phyloP scores from a whole-genome alignment of 2,113 vertebrate genomes.

The Donacobius atricapilla region DNA sequence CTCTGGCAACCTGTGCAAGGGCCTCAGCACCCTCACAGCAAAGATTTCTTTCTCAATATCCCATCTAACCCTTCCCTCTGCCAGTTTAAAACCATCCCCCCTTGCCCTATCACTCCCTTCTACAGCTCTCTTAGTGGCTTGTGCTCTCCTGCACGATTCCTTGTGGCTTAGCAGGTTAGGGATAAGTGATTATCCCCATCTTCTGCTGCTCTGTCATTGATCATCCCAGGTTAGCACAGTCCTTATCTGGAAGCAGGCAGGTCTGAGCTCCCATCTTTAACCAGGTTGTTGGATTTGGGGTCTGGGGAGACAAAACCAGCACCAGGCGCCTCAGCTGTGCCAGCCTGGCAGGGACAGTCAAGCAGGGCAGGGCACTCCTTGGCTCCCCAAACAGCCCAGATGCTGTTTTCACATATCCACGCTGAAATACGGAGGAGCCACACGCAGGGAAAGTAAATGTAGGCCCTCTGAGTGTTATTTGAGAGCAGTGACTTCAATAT shows the following conservation, averaged over 20 bases:
- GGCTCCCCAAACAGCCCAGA: no score
- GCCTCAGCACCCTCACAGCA: not conserved
- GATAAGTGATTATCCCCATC: not conserved
- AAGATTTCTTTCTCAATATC: not conserved
- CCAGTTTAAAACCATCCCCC: not conserved
- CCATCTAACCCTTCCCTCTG: not conserved
- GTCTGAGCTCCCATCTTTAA: not conserved
- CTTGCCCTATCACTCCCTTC: not conserved
- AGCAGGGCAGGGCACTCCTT: fast-evolving
- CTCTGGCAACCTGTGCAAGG: not conserved
- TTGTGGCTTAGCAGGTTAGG: not conserved
- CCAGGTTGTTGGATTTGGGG: not conserved
- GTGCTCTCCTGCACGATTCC: not conserved
- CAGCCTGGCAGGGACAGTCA: not conserved
- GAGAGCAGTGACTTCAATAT: not conserved
- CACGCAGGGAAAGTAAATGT: not conserved
- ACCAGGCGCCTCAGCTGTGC: not conserved
- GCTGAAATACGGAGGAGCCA: not conserved
- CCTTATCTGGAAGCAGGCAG: not conserved
- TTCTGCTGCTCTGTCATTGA: not conserved
- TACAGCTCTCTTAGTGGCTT: not conserved
- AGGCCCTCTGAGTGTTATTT: not conserved
- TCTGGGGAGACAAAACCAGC: not conserved
- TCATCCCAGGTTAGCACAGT: not conserved
- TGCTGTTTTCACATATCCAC: not conserved